phyloP scores from a whole-genome alignment of 2,888 invertebrate genomes.

The Eristalis arbustorum region DNA sequence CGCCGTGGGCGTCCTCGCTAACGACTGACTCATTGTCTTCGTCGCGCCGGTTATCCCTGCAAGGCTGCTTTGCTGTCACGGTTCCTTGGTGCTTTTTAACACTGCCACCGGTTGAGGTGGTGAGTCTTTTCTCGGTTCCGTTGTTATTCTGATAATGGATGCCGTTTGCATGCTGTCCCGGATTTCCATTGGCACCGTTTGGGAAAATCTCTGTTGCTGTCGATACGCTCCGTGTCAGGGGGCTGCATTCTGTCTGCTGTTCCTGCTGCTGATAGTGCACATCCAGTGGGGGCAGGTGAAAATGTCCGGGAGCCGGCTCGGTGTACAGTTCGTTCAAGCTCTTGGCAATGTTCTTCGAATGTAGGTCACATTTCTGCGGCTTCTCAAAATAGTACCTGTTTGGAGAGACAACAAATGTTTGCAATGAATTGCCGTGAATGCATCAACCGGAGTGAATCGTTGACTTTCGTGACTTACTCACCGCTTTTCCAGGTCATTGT shows the following conservation, averaged over 20 bases:
- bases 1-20: conserved; percentile 39
- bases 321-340: conserved; percentile 79
- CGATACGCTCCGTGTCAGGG: conserved; percentile 79
- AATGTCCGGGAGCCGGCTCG: conserved; percentile 73
- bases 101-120: conserved; percentile 27
- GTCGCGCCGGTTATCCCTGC: conserved; percentile 44
- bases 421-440: not conserved
- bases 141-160: conserved; percentile 58
- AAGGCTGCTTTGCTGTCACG: conserved; percentile 40
- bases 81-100: conserved; percentile 60
- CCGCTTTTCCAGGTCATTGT: conserved; percentile 66
- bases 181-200: conserved; percentile 68
- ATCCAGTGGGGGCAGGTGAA: conserved; percentile 67
- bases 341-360: conserved; percentile 78
- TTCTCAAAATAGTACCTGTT: conserved; percentile 79
- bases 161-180: conserved; percentile 59
- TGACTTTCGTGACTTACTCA: conserved; percentile 56
- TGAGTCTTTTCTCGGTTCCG: conserved; percentile 47
- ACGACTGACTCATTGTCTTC: conserved; percentile 21
- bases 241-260: conserved; percentile 63
- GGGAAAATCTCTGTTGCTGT: conserved; percentile 79
- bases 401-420: not conserved
- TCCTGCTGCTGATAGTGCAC: conserved; percentile 68
- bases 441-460: not conserved
- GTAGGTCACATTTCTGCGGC: conserved; percentile 77